Evolutionary conservation across 2,113 vertebrate species (phyloP), one percentile per base, ranked within the genome.

Genomic region (Hippocampus mohnikei): DNA sequence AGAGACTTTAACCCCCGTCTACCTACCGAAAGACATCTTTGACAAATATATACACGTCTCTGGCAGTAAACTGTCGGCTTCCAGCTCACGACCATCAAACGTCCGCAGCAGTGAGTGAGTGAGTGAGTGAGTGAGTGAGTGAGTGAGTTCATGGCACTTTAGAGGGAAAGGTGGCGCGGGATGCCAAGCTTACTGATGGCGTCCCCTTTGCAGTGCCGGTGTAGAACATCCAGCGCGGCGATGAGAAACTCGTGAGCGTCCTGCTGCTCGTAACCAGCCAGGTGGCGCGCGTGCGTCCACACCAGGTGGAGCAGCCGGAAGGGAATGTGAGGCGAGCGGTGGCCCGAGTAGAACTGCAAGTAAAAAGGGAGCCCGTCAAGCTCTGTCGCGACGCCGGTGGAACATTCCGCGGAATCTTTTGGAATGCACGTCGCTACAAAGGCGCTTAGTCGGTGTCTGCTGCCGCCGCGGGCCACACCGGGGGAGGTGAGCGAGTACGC

Each of bases 171-270:
- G 8, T 42, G 12, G 2, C 13, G 42, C 42, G 12, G 13, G n/a
- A 46, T 23, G 13, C 42, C 41, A 12, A 21, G 58, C 90, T 88
- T 89, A 91, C 90, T 86, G 75, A 87, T 86, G 73, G 85, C 85
- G 84, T 88, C 91, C 94, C 97, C 97, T 95, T 98, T 98, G 93
- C 97, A 99, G 91, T 99, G 97, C 75, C 97, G 93, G 88, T 99
- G 97, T 23, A 99, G 93, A 73, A 99, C 97, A 42, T 99, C 97
- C 89, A 99, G 89, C 2, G 97, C 97, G 33, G 97, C 97, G 55
- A 99, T 99, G 90, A 99, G 96, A 90, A 99, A 99, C 91, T 99
- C 97, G 60, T 99, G 97, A 71, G 97, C 97, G 48, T 99, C 97
- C 88, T 99, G 97, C 91, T 98, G 97, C 92, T 99, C 97, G 61